Evolutionary conservation across 2,888 invertebrate genomes (phyloP), one percentile per base, ranked within the genome.

Genomic region (Dolichomitus sp.): DNA sequence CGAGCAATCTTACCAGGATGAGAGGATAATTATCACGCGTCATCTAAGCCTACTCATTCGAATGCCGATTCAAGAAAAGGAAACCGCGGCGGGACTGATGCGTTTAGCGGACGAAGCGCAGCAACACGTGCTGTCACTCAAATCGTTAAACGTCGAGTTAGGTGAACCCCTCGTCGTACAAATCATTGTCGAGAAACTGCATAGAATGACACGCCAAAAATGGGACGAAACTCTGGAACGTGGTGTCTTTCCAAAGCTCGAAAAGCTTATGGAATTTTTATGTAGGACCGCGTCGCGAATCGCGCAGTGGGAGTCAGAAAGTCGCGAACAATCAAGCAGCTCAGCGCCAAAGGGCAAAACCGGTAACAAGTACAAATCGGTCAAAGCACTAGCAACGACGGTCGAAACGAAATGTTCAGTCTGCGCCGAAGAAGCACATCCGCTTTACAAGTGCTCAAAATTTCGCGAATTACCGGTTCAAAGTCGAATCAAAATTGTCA

Each of bases 341-440:
- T 4, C 37, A 1, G 27, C 54, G n/a, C 1, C 37, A 7, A 59
- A 23, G 27, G 11, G 19, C 1, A 72, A 59, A 19, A 14, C 9
- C 7, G 19, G 9, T 0, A 23, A 37, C 30, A 30, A 12, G 1
- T n/a, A 23, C 23, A 23, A 23, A 23, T 23, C 23, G 23, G 23
- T 23, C 23, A 23, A 23, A 23, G 23, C 23, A 23, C 23, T 23
- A 23, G 23, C 23, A 23, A 23, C 23, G 23, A 23, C 23, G 23
- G 23, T 23, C 23, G 23, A 23, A 23, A 23, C 23, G 23, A 57
- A 19, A 19, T 77, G 77, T 40, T 50, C 65, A 37, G 63, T 77
- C 7, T 80, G 80, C 19, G 9, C 57, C 27, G 59, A 77, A 52
- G 54, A 52, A 1, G 33, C 57, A 9, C 82, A 84, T 23, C 57